Evolutionary conservation across 2,113 vertebrate species (phyloP).

Genomic region (Chloropsis cyanopogon): DNA sequence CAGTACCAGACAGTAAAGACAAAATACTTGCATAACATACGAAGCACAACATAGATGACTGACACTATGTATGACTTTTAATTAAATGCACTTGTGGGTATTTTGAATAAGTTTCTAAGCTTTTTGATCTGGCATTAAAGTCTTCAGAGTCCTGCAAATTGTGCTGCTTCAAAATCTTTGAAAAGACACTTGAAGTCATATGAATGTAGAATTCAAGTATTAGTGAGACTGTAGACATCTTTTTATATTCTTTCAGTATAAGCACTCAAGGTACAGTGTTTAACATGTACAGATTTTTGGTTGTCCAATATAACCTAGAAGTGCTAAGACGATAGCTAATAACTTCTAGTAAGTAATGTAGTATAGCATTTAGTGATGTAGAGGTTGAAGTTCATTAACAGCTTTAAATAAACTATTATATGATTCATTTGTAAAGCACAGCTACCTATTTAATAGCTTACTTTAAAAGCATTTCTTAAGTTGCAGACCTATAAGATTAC

Average conservation of each 20-base stretch:
- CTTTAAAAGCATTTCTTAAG: slow-evolving; percentile 84
- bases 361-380: slow-evolving; percentile 73
- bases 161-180: slow-evolving; percentile 30
- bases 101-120: slow-evolving; percentile 30
- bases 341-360: slow-evolving; percentile 74
- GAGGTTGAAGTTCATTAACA: slow-evolving; percentile 75
- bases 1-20: not conserved
- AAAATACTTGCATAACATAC: not conserved
- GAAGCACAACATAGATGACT: not conserved
- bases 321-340: slow-evolving; percentile 73
- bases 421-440: slow-evolving; percentile 72
- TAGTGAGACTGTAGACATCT: slow-evolving; percentile 35
- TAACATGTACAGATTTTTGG: slow-evolving; percentile 43
- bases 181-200: slow-evolving; percentile 27
- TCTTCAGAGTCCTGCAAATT: slow-evolving; percentile 39
- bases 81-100: slow-evolving; percentile 12
- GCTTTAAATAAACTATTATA: slow-evolving; percentile 85
- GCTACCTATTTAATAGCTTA: slow-evolving; percentile 78
- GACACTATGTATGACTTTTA: not conserved
- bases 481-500: slow-evolving; percentile 87
- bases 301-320: slow-evolving; percentile 63
- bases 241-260: slow-evolving; percentile 47
- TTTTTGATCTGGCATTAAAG: slow-evolving; percentile 52
- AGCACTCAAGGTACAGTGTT: slow-evolving; percentile 45
- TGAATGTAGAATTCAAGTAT: slow-evolving; percentile 18